Evolutionary conservation across 2,797 vertebrate genomes (phyloP).

Genomic region (Chloroceryle inda): DNA sequence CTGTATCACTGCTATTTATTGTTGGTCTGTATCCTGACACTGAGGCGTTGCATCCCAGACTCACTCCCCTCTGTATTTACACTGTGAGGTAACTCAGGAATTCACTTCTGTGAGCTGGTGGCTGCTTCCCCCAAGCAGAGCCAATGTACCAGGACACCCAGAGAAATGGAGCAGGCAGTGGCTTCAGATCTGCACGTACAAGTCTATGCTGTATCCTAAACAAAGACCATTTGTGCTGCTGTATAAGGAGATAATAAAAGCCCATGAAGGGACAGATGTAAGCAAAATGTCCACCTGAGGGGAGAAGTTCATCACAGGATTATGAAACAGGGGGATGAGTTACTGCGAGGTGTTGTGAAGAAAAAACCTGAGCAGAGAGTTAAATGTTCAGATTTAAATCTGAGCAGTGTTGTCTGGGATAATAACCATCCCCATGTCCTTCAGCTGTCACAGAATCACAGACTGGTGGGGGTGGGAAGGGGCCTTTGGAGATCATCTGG

Average conservation of each 20-base stretch:
- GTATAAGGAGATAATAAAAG: background rate
- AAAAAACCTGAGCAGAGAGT: background rate
- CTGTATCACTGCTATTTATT: background rate
- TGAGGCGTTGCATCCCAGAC: background rate
- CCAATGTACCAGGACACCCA: background rate
- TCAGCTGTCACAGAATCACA: background rate
- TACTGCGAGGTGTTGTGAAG: background rate
- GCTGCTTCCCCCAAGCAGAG: background rate
- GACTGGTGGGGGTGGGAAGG: background rate
- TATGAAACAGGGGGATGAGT: background rate
- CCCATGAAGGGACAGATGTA: background rate
- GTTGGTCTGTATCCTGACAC: background rate
- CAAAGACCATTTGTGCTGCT: background rate
- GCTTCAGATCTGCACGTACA: background rate
- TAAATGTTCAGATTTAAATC: background rate
- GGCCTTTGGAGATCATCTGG: background rate
- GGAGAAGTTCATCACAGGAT: background rate
- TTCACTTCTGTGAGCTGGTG: background rate
- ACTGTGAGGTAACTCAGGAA: background rate
- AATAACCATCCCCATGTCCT: fast-evolving
- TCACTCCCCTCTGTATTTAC: background rate
- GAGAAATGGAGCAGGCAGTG: fast-evolving
- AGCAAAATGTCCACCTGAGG: background rate
- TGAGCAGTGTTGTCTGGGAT: background rate
- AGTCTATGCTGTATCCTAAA: background rate